A percentile compares a stretch with the other conserved stretches of the same genome.
These are phyloP conservation scores for Acanthis flammea DNA, from an alignment of 2,797 vertebrate species.

Conservation along the genomic window DNA sequence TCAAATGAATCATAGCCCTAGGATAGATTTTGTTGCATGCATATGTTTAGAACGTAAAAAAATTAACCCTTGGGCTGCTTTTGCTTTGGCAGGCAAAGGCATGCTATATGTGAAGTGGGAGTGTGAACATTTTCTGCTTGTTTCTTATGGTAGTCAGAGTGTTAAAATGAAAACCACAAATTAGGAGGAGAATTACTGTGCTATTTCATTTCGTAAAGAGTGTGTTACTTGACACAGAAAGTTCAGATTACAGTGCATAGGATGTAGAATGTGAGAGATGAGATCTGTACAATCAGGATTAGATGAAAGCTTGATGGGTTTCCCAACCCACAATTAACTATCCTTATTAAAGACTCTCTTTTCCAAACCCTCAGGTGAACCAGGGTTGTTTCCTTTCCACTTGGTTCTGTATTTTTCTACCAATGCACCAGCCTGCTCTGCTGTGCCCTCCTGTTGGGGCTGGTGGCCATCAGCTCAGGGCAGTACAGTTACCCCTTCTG, in stretches of 20 bases:
- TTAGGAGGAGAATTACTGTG: constrained; percentile 22
- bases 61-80: not conserved
- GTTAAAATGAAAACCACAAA: constrained; percentile 42
- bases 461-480: not conserved
- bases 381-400: not conserved
- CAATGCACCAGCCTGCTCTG: not conserved
- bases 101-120: not conserved
- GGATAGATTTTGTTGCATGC: not conserved
- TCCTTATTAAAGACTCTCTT: not conserved
- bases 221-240: not conserved
- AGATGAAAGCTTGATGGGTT: not conserved
- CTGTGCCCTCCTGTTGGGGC: not conserved
- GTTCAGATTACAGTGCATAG: not conserved
- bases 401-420: not conserved
- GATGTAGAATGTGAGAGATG: not conserved
- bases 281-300: not conserved
- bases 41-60: constrained; percentile 9
- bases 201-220: constrained; percentile 9
- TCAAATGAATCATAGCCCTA: constrained; percentile 23
- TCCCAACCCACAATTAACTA: not conserved
- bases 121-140: not conserved
- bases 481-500: not conserved
- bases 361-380: not conserved
- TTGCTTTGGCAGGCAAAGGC: not conserved
- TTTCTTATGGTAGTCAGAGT: not conserved